Base-by-base conservation (phyloP, 1,140 invertebrate species). In the Pseudomyrmex sp. region DNA sequence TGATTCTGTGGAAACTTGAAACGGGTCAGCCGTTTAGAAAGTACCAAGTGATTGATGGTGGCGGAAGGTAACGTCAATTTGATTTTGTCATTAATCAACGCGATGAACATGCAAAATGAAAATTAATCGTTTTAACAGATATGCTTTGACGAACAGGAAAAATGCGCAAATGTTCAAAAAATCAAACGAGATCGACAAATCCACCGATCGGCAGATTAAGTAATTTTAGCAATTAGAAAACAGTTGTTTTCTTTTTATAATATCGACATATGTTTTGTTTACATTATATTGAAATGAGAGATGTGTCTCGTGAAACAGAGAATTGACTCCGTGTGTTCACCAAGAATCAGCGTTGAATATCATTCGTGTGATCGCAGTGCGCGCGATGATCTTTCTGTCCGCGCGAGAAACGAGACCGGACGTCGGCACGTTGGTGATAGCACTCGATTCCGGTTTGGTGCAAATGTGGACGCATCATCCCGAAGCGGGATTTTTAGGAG, bases 1-100 rank as follows among this genome's bases (percentile, higher is more conserved):
- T 98, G 12, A 94, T 98, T 69, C 94, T 98, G 48, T 98, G 97
- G 97, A 95, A 95, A 76, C 91, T 97, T 48, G 96, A 97, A 90
- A 97, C 96, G 1, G 96, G 96, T 0, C 96, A 97, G 86, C 95
- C 95, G 0, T 96, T 96, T 87, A 95, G 95, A 92, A 89, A 85
- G 56, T 92, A 90, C 65, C 82, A 90, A 63, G 89, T 92, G 10
- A 85, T 88, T 50, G 84, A 93, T 85, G 87, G 90, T 62, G 87
- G 44, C 52, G 70, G 68, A 83, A 92, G 90, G 92, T 92, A 44
- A 82, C 1, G 50, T 69, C 54, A 70, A 26, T 58, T 79, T 56
- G 9, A 12, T 58, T 69, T 79, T 79, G 18, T 79, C 15, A 79
- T 26, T n/a, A 48, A 82, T 66, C 50, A 15, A 46, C 58, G 13